These are phyloP conservation scores for Slavum lentiscoides DNA, from an alignment of 2,888 invertebrate genomes.

Conservation along the genomic window DNA sequence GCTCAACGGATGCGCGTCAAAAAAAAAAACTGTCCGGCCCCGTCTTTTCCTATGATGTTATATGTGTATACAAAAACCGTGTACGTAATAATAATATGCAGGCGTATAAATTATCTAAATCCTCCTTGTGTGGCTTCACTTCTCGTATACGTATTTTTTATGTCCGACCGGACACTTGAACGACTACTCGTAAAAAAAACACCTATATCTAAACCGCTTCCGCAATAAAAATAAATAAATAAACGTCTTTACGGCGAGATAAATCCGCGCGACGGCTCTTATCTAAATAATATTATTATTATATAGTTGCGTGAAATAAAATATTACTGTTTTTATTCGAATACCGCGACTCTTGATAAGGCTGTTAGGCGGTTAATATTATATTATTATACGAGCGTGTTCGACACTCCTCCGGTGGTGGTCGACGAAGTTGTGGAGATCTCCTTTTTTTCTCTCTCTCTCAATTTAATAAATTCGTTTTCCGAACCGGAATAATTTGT, in stretches of 20 bases:
- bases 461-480: conserved; percentile 50
- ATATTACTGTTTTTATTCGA: conserved; percentile 20
- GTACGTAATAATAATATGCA: neutral
- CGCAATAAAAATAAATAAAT: conserved; percentile 46
- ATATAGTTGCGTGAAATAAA: conserved; percentile 32
- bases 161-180: conserved; percentile 24
- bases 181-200: conserved; percentile 51
- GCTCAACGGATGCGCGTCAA: conserved; percentile 19
- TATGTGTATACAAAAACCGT: neutral
- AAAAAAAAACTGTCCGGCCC: conserved; percentile 34
- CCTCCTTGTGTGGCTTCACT: conserved; percentile 41
- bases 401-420: conserved; percentile 34
- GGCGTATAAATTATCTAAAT: conserved; percentile 41
- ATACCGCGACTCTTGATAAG: conserved; percentile 32
- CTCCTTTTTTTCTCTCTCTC: neutral
- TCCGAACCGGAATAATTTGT: conserved; percentile 46
- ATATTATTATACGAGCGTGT: neutral
- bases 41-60: neutral
- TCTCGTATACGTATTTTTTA: neutral
- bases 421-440: conserved; percentile 14
- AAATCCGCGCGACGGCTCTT: conserved; percentile 16
- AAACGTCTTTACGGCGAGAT: conserved; percentile 26
- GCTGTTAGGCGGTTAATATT: neutral
- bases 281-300: conserved; percentile 21
- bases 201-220: conserved; percentile 44